phyloP scores from a whole-genome alignment of 2,888 invertebrate species.

The Eristalis tenax region DNA sequence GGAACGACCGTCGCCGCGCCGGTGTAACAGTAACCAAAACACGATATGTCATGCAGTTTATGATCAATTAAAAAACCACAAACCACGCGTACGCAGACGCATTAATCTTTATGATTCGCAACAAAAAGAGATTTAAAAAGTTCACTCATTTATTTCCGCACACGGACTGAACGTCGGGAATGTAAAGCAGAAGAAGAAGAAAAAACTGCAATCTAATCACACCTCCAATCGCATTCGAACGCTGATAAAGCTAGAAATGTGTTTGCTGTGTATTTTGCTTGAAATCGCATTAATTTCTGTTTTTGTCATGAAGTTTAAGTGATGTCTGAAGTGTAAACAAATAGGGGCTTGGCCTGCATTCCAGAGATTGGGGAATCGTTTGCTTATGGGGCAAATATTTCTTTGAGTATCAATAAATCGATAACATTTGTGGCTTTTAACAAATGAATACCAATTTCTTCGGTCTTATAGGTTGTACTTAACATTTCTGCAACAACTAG shows the following conservation, averaged over 20 bases:
- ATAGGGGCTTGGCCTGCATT: constrained; percentile 36
- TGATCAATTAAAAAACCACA: constrained; percentile 2
- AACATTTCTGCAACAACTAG: no score
- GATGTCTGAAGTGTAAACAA: neutral
- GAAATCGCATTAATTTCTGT: constrained; percentile 7
- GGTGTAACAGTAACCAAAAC: neutral
- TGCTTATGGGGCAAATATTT: neutral
- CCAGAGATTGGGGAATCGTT: neutral
- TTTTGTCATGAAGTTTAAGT: constrained; percentile 2
- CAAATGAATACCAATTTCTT: neutral
- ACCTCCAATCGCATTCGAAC: constrained; percentile 6
- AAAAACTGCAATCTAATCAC: constrained; percentile 37
- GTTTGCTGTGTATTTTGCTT: neutral
- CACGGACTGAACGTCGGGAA: neutral
- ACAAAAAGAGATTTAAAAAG: neutral
- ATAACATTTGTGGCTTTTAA: neutral
- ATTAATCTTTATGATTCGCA: neutral
- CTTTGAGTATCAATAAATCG: neutral
- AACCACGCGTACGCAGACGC: neutral
- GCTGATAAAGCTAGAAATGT: constrained; percentile 12
- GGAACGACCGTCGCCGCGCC: neutral
- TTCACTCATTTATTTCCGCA: neutral
- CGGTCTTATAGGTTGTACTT: no score
- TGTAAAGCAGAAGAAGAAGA: neutral
- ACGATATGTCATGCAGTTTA: neutral